Evolutionary conservation across 1,140 invertebrate species (phyloP).

Genomic region (Ctenoplectra terminalis): DNA sequence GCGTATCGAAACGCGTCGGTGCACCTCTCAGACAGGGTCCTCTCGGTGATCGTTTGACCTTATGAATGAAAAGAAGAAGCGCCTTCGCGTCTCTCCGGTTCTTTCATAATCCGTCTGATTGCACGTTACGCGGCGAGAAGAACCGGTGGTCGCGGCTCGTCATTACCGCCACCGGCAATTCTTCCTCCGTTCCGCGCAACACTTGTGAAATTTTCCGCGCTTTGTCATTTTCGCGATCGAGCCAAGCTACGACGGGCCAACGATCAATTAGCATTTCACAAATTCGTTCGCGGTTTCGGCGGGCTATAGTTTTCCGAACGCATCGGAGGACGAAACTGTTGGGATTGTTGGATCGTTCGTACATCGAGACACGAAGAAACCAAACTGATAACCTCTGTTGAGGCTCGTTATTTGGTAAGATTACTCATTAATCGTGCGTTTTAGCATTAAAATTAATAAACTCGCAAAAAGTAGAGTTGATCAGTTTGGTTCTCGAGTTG

Average conservation of each 20-base stretch:
- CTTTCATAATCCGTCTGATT: slow-evolving; percentile 65
- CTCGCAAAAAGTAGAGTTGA: no score
- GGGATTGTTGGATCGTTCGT: no score
- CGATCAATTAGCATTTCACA: slow-evolving; percentile 48
- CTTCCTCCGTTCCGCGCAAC: background rate
- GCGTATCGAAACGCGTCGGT: background rate
- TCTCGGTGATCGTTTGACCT: slow-evolving; percentile 49
- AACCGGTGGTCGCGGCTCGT: slow-evolving; percentile 35
- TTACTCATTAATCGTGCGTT: no score
- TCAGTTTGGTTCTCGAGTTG: no score
- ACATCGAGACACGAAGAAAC: no score
- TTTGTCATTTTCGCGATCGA: slow-evolving; percentile 42
- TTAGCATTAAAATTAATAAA: no score
- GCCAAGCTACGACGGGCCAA: slow-evolving; percentile 3
- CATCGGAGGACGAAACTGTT: no score
- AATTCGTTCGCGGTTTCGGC: no score
- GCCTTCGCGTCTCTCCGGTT: slow-evolving; percentile 4
- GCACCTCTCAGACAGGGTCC: background rate
- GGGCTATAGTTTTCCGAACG: no score
- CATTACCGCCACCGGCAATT: slow-evolving; percentile 53
- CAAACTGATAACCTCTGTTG: no score
- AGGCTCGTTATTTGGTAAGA: no score
- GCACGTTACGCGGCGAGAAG: slow-evolving; percentile 16
- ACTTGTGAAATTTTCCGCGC: slow-evolving; percentile 47
- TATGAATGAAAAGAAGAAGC: slow-evolving; percentile 46